These are phyloP conservation scores for Gopherus flavomarginatus DNA, from an alignment of 2,113 vertebrate species.

Conservation along the genomic window DNA sequence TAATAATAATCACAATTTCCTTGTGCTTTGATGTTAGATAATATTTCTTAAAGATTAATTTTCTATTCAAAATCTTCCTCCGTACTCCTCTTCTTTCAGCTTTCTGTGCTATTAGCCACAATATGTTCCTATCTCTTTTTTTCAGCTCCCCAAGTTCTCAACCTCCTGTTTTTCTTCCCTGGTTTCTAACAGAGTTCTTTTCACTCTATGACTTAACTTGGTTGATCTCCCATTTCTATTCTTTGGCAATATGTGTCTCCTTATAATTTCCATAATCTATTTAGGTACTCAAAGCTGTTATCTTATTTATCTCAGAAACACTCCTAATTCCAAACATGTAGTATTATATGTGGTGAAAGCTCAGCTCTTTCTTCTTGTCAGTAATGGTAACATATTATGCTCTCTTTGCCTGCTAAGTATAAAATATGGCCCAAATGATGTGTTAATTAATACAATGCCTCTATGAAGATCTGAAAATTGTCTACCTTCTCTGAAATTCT, in stretches of 20 bases:
- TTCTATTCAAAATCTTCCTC: neutral
- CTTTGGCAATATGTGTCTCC: slow-evolving; percentile 55
- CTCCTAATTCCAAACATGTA: slow-evolving; percentile 19
- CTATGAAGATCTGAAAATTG: neutral
- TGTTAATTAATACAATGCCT: neutral
- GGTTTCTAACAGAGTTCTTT: slow-evolving; percentile 14
- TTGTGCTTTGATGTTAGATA: neutral
- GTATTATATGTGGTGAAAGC: neutral
- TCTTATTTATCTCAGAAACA: neutral
- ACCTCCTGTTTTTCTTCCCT: neutral
- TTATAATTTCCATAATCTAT: slow-evolving; percentile 42
- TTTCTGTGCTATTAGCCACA: neutral
- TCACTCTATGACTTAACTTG: slow-evolving; percentile 35
- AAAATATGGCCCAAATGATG: neutral
- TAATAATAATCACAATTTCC: neutral
- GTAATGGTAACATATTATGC: neutral
- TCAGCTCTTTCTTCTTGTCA: neutral
- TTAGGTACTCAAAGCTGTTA: slow-evolving; percentile 10
- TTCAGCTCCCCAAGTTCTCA: neutral
- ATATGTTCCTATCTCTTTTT: neutral
- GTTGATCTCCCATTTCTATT: slow-evolving; percentile 38
- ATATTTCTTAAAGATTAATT: neutral
- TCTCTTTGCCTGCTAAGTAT: neutral
- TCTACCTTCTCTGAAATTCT: neutral
- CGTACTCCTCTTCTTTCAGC: neutral